A percentile compares a stretch with the other conserved stretches of the same genome.
These are phyloP conservation scores for Nemotelus pantherinus DNA, from an alignment of 2,888 invertebrate species.

Conservation along the genomic window DNA sequence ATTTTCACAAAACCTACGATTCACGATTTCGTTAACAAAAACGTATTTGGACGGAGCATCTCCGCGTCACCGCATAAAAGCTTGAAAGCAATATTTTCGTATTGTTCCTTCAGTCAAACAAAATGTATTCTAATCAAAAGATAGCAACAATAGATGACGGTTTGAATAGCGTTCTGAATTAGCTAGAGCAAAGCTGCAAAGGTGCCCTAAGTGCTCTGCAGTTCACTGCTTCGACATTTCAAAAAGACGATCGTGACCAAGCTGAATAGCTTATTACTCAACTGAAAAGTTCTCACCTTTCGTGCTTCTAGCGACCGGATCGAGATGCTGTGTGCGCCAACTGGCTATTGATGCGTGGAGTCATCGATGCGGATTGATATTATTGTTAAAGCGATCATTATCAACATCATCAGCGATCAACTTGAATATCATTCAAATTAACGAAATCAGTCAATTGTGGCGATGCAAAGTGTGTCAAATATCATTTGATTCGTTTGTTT, in stretches of 20 bases:
- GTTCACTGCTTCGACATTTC: slow-evolving; percentile 8
- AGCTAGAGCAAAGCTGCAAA: slow-evolving; percentile 21
- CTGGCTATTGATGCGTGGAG: background rate
- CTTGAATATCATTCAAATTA: slow-evolving; percentile 39
- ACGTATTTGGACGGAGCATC: background rate
- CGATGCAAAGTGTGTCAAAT: slow-evolving; percentile 30
- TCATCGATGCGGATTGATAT: slow-evolving; percentile 13
- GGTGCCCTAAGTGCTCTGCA: slow-evolving; percentile 8
- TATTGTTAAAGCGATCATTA: slow-evolving; percentile 13
- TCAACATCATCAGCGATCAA: background rate
- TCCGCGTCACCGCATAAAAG: background rate
- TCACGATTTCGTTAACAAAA: slow-evolving; percentile 17
- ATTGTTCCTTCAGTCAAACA: slow-evolving; percentile 28
- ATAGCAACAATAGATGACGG: slow-evolving; percentile 11
- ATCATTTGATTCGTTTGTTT: too few relatives aligned
- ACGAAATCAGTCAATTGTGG: slow-evolving; percentile 31
- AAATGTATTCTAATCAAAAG: slow-evolving; percentile 28
- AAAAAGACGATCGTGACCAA: slow-evolving; percentile 26
- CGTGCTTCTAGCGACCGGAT: background rate
- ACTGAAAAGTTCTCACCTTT: slow-evolving; percentile 15
- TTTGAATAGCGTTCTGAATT: slow-evolving; percentile 17
- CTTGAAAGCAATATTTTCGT: slow-evolving; percentile 24
- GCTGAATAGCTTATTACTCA: slow-evolving; percentile 36
- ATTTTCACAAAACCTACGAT: background rate
- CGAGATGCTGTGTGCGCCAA: background rate